phyloP scores from a whole-genome alignment of 2,797 vertebrate genomes.

The Lacerta agilis region DNA sequence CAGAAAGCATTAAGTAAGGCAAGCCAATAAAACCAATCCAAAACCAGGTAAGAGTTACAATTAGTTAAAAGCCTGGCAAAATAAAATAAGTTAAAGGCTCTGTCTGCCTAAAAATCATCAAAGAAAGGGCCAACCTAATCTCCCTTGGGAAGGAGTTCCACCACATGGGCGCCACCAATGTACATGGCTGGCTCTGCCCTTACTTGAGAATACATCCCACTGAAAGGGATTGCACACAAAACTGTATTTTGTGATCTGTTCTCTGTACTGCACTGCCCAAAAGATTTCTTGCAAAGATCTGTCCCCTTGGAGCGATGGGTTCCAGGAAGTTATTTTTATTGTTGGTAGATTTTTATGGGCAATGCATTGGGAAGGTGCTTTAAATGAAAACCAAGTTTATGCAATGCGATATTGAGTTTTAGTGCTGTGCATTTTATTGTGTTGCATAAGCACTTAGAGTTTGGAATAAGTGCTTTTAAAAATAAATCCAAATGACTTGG shows the following conservation, averaged over 20 bases:
- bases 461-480: conserved; percentile 23
- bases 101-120: neutral
- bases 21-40: neutral
- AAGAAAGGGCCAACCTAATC: neutral
- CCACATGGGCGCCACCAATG: neutral
- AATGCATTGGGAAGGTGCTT: conserved; percentile 14
- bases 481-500: conserved; percentile 16
- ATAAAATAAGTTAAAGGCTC: neutral
- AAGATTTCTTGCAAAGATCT: neutral
- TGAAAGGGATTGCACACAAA: neutral
- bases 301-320: neutral
- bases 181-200: neutral
- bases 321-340: neutral
- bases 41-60: neutral
- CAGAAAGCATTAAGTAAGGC: neutral
- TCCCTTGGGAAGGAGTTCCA: neutral
- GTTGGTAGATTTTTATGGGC: neutral
- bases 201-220: neutral
- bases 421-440: conserved; percentile 21
- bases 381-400: conserved; percentile 11
- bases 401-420: conserved; percentile 29
- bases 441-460: conserved; percentile 17
- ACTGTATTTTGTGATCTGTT: neutral
- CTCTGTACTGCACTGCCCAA: neutral
- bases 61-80: neutral